Base-by-base conservation (phyloP, 2,113 vertebrate genomes). In the Elachura formosa region DNA sequence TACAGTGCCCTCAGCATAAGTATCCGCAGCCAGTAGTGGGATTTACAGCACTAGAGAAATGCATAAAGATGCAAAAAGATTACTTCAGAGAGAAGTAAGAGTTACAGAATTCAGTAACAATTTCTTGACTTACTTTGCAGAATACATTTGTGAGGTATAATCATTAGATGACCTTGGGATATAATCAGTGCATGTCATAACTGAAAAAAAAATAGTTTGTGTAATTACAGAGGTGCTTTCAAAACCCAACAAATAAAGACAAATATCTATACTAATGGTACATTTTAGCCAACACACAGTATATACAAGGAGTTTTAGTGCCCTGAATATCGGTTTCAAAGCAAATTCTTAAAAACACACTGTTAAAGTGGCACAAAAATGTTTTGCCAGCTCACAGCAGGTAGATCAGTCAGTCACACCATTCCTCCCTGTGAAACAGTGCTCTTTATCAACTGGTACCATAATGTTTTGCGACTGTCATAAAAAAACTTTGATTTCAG, bases 141-240 rank as follows among this genome's bases (percentile, higher is more conserved):
- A 97, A 98, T 98, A 98, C 95, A 98, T 97, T 94, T 98, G 98
- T 98, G 98, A 98, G 97, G 98, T 98, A 98, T 98, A 98, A 96
- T 98, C 98, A 98, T 96, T 98, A 92, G 98, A 97, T 96, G 98
- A 97, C 90, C 98, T 98, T 97, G 98, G 97, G 94, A 98, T 98
- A 96, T 98, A 98, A 97, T 98, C 98, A 95, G 98, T 96, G 96
- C 98, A 98, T 72, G 98, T 96, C 97, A 98, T 97, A 97, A 98
- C 98, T 98, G 97, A 74, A 98, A 98, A 89, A 97, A 97, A 92
- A 97, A 64, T 5, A 72, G 71, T 73, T 75, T 14, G 73, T 38
- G 31, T 72, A 68, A 86, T 85, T 83, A 92, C 52, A 79, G 6
- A 84, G 63, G 33, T 14, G 7, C 80, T 56, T 66, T 58, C 72